phyloP scores from a whole-genome alignment of 1,140 invertebrate genomes.

The Bombus terrestris region DNA sequence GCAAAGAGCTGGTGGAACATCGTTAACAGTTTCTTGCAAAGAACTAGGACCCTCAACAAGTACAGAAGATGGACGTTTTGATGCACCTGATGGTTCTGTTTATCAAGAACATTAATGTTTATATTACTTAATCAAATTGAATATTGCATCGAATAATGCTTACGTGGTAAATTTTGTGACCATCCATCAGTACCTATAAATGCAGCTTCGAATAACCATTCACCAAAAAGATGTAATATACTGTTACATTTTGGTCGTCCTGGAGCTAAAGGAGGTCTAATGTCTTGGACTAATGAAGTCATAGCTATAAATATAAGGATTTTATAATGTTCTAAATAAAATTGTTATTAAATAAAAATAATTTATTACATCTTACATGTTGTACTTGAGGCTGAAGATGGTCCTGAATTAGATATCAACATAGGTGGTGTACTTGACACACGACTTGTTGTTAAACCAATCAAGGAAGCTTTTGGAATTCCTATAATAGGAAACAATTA shows the following conservation, averaged over 20 bases:
- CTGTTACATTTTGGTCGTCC: slow-evolving; percentile 95
- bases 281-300: slow-evolving; percentile 83
- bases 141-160: slow-evolving; percentile 50
- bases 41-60: slow-evolving; percentile 83
- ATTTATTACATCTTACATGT: slow-evolving; percentile 83
- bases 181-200: slow-evolving; percentile 90
- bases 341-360: slow-evolving; percentile 29
- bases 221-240: slow-evolving; percentile 96
- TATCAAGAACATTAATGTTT: background rate
- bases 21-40: slow-evolving; percentile 79
- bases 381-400: slow-evolving; percentile 86
- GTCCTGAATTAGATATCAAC: slow-evolving; percentile 87
- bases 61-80: slow-evolving; percentile 80
- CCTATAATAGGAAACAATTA: slow-evolving; percentile 81
- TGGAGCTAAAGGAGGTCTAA: slow-evolving; percentile 87
- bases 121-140: background rate
- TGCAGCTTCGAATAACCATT: slow-evolving; percentile 98
- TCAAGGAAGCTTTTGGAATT: slow-evolving; percentile 90
- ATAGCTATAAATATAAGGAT: slow-evolving; percentile 77
- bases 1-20: slow-evolving; percentile 82
- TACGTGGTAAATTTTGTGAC: slow-evolving; percentile 84
- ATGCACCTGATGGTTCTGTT: slow-evolving; percentile 83
- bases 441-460: slow-evolving; percentile 88
- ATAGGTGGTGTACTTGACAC: slow-evolving; percentile 86
- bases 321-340: background rate